These are phyloP conservation scores for Hyperoplus lanceolatus DNA, from an alignment of 2,797 vertebrate genomes.

Conservation along the genomic window DNA sequence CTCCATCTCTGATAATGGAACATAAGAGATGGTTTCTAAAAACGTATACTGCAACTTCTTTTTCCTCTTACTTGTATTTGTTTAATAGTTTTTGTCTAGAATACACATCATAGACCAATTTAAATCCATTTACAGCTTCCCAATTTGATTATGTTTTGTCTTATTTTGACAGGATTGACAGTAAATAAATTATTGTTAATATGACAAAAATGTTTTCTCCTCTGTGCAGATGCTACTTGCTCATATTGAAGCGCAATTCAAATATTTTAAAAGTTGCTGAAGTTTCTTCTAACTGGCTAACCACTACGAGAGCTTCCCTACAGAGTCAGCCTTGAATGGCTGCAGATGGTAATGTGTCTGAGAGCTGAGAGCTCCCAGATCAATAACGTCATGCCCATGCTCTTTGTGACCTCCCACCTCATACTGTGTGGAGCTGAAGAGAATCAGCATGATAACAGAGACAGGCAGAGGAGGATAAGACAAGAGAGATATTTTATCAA, in stretches of 20 bases:
- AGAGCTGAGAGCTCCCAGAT: slow-evolving; percentile 55
- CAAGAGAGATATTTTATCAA: not conserved
- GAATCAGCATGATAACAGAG: not conserved
- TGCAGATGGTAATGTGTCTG: slow-evolving; percentile 29
- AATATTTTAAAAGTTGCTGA: not conserved
- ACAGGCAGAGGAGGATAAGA: not conserved
- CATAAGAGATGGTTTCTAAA: not conserved
- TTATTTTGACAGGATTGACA: not conserved
- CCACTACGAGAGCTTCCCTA: slow-evolving; percentile 5
- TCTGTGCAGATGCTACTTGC: not conserved
- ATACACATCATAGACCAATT: not conserved
- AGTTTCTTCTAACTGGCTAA: slow-evolving; percentile 1
- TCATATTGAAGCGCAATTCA: not conserved
- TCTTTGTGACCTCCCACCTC: slow-evolving; percentile 1
- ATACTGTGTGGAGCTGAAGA: not conserved
- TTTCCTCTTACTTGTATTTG: not conserved
- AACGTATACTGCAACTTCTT: not conserved
- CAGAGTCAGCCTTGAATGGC: not conserved
- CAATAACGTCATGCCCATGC: slow-evolving; percentile 36
- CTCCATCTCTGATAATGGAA: slow-evolving; percentile 13
- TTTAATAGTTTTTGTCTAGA: not conserved
- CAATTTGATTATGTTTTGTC: slow-evolving; percentile 1
- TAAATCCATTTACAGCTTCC: not conserved
- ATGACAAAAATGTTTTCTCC: not conserved
- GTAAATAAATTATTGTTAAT: not conserved